Base-by-base conservation (phyloP, 1,140 invertebrate genomes). In the Drosophila oshimai region DNA sequence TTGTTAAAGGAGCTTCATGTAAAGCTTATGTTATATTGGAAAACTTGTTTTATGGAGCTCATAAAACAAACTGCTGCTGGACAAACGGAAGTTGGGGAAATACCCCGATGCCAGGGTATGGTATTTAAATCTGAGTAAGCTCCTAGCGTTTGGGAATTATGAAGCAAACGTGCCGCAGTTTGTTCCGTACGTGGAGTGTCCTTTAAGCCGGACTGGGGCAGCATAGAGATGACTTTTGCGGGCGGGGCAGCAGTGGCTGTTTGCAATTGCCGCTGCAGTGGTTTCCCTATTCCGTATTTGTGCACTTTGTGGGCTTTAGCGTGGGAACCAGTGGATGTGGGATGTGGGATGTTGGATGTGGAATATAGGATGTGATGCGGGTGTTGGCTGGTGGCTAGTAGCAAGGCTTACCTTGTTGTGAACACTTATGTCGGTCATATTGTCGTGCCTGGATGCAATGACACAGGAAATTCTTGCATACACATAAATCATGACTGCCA, bases 401-500 rank as follows among this genome's bases (percentile, higher is more conserved):
- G 49, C 24, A 4, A 34, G 34, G 13, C 70, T 88, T 76, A 91
- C 90, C 90, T 90, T 90, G 51, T 91, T 89, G 58, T 91, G 79
- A 26, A 91, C 72, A 87, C 84, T 89, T 29, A 91, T 91, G 45
- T 91, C 90, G 33, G 92, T 92, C 46, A 93, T 83, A 69, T 93
- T 92, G 50, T 93, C 92, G 51, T 93, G 91, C 91, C 94, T 91
- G 54, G 95, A 93, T 1, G 96, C 94, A 15, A 97, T 94, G 36
- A 97, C 96, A 86, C 96, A 96, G 2, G 96, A 97, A 90, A 98
- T 98, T 74, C 96, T 94, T 2, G 95, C 94, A 90, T 98, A 98
- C 7, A 97, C 96, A 87, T 98, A 96, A 22, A 98, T 93, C 95
- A 98, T 98, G 6, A 98, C 96, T 3, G 95, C 92, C 92, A 98